Evolutionary conservation across 2,888 invertebrate species (phyloP).

Genomic region (Tenthredo livida): DNA sequence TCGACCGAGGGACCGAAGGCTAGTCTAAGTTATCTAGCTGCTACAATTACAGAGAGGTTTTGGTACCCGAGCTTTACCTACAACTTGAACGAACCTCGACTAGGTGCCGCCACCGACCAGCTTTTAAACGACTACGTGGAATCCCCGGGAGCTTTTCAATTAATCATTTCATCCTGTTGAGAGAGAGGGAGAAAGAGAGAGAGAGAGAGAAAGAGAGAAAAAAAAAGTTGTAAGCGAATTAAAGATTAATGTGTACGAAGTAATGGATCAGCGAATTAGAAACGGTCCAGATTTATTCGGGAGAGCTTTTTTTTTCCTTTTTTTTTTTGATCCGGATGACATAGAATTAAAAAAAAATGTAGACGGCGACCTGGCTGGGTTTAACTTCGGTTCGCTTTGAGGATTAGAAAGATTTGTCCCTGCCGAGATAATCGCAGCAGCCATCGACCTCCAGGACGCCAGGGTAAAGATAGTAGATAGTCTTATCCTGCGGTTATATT

Average conservation of each 20-base stretch:
- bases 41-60: constrained; percentile 30
- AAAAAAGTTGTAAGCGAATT: not conserved
- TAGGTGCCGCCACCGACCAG: constrained; percentile 61
- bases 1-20: constrained; percentile 34
- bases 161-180: not conserved
- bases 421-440: constrained; percentile 1
- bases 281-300: not conserved
- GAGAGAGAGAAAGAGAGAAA: too few relatives aligned
- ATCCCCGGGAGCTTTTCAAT: constrained; percentile 15
- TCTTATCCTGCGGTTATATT: not conserved
- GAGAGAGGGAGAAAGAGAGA: too few relatives aligned
- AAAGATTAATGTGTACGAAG: not conserved
- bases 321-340: not conserved
- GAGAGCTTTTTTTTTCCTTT: not conserved
- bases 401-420: constrained; percentile 1
- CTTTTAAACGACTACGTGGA: not conserved
- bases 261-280: not conserved
- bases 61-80: not conserved
- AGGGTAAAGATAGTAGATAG: constrained; percentile 18
- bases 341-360: not conserved
- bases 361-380: not conserved
- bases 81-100: constrained; percentile 55
- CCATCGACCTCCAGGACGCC: not conserved
- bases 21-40: constrained; percentile 32
- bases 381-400: constrained; percentile 2